These are phyloP conservation scores for Hydropotes inermis DNA, from an alignment of 2,113 vertebrate genomes.

Conservation along the genomic window DNA sequence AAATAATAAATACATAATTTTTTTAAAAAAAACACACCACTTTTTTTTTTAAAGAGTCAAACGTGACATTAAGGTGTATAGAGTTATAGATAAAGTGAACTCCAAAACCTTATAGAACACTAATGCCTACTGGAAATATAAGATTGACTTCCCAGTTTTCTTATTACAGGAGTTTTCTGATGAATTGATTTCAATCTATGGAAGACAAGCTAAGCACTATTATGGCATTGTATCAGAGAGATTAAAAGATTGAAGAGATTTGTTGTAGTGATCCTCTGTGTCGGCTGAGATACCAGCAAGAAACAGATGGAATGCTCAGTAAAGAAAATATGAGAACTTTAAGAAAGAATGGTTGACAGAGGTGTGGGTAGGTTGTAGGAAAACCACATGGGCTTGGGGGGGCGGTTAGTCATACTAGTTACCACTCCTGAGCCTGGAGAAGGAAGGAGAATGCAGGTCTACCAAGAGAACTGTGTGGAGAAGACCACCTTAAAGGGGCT, in stretches of 20 bases:
- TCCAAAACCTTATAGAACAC: not conserved
- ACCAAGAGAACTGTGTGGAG: not conserved
- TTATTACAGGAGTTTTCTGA: not conserved
- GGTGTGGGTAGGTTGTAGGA: not conserved
- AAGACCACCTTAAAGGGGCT: not conserved
- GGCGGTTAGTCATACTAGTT: not conserved
- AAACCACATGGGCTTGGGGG: not conserved
- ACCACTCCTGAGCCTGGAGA: not conserved
- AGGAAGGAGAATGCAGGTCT: not conserved
- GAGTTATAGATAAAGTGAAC: not conserved
- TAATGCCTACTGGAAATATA: not conserved
- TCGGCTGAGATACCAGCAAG: not conserved
- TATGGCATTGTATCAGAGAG: slow-evolving; percentile 15
- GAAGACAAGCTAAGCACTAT: slow-evolving; percentile 22
- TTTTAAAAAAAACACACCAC: accelerated
- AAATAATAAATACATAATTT: not conserved
- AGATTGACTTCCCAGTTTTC: not conserved
- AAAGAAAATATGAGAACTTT: not conserved
- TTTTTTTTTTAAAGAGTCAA: not conserved
- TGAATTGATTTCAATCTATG: not conserved
- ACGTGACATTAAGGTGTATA: not conserved
- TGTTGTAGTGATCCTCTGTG: not conserved
- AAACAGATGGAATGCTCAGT: not conserved
- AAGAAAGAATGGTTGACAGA: not conserved
- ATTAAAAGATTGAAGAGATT: slow-evolving; percentile 8